These are phyloP conservation scores for Gastrophysa polygoni DNA, from an alignment of 2,888 invertebrate species.

Conservation along the genomic window DNA sequence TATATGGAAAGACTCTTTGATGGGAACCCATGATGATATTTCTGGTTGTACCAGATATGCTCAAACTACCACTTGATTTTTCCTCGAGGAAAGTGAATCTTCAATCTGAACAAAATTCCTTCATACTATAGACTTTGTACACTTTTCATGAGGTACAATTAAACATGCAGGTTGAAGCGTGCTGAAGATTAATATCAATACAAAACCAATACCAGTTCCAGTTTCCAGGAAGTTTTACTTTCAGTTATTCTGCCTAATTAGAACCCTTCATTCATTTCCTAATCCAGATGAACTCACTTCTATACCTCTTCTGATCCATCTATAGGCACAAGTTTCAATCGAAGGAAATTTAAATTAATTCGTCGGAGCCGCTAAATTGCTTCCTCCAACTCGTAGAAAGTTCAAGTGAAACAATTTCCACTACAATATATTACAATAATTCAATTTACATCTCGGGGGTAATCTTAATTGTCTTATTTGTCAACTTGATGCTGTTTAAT, in stretches of 20 bases:
- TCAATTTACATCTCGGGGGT: slow-evolving; percentile 39
- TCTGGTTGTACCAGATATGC: too few species aligned
- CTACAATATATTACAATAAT: slow-evolving; percentile 39
- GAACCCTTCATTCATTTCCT: neutral
- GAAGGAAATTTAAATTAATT: slow-evolving; percentile 17
- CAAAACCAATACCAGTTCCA: too few species aligned
- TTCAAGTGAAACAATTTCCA: slow-evolving; percentile 32
- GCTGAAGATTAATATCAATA: too few species aligned
- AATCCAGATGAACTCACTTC: neutral
- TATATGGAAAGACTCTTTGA: too few species aligned
- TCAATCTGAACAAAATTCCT: too few species aligned
- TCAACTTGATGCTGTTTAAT: slow-evolving; percentile 42
- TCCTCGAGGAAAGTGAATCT: too few species aligned
- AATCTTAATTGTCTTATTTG: slow-evolving; percentile 43
- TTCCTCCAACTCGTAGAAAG: slow-evolving; percentile 28
- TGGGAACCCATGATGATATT: too few species aligned
- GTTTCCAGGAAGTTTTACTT: neutral
- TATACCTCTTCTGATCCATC: neutral
- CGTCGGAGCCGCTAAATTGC: slow-evolving; percentile 19
- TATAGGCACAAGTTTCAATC: neutral
- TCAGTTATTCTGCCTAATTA: neutral
- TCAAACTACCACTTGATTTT: too few species aligned
- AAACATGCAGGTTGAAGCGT: too few species aligned
- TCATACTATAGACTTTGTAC: too few species aligned
- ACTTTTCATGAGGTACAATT: too few species aligned